phyloP scores from a whole-genome alignment of 1,140 invertebrate genomes.

The Papilio glaucus region DNA sequence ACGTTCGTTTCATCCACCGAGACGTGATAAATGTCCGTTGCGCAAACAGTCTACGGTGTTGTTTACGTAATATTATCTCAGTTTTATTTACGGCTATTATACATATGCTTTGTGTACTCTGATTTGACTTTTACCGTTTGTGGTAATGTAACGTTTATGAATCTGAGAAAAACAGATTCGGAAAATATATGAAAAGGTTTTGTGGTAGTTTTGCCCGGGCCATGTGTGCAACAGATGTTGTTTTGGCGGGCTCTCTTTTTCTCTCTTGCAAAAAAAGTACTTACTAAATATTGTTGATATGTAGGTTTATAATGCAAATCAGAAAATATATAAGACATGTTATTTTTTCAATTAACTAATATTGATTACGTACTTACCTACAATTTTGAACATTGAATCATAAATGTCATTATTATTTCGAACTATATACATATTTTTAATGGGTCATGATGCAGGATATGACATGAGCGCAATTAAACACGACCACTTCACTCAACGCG shows the following conservation, averaged over 20 bases:
- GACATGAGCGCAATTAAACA: background rate
- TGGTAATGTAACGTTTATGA: background rate
- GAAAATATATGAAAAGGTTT: too few species aligned
- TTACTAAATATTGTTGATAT: too few species aligned
- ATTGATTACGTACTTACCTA: too few species aligned
- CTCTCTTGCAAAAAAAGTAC: too few species aligned
- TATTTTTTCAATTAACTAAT: too few species aligned
- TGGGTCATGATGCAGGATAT: background rate
- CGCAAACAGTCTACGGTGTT: slow-evolving; percentile 43
- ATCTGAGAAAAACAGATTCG: too few species aligned
- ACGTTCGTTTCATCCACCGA: slow-evolving; percentile 60
- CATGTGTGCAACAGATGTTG: too few species aligned
- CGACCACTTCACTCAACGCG: background rate
- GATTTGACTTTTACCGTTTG: background rate
- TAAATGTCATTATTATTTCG: background rate
- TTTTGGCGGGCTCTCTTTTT: too few species aligned
- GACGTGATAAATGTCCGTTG: slow-evolving; percentile 66
- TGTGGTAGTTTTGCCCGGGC: too few species aligned
- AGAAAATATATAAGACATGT: too few species aligned
- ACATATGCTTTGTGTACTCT: background rate
- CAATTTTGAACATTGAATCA: too few species aligned
- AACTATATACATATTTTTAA: background rate
- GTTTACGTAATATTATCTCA: slow-evolving; percentile 32
- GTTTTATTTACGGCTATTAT: slow-evolving; percentile 24
- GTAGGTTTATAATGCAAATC: too few species aligned